These are phyloP conservation scores for Ifrita kowaldi DNA, from an alignment of 2,113 vertebrate species.

Conservation along the genomic window DNA sequence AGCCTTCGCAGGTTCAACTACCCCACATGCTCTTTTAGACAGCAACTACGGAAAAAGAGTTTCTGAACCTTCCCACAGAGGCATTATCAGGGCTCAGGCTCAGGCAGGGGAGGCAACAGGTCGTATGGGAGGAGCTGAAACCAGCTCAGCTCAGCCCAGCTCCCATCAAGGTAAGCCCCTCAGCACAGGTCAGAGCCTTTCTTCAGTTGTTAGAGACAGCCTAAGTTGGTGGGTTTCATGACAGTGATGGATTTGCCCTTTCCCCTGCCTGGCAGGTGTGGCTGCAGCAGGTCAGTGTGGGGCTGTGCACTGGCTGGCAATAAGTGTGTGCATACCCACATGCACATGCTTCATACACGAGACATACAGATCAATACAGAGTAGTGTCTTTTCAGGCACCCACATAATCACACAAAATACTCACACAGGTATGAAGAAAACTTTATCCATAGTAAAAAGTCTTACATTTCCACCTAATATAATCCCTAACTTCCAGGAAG, in stretches of 20 bases:
- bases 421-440: not conserved
- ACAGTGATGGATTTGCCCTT: not conserved
- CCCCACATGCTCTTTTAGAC: not conserved
- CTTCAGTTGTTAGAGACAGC: not conserved
- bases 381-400: not conserved
- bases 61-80: not conserved
- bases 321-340: rapidly evolving
- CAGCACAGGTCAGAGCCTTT: not conserved
- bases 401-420: not conserved
- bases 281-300: not conserved
- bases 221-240: not conserved
- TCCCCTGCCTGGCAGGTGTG: not conserved
- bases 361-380: not conserved
- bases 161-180: not conserved
- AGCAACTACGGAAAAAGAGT: rapidly evolving
- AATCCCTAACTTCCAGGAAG: not conserved
- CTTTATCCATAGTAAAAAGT: not conserved
- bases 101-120: not conserved
- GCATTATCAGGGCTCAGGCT: not conserved
- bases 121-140: not conserved
- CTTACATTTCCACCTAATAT: not conserved
- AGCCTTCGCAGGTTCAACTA: not conserved
- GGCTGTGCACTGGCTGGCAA: not conserved
- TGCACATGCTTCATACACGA: not conserved
- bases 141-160: not conserved